Evolutionary conservation across 2,113 vertebrate genomes (phyloP).

Genomic region (Megalops atlanticus): DNA sequence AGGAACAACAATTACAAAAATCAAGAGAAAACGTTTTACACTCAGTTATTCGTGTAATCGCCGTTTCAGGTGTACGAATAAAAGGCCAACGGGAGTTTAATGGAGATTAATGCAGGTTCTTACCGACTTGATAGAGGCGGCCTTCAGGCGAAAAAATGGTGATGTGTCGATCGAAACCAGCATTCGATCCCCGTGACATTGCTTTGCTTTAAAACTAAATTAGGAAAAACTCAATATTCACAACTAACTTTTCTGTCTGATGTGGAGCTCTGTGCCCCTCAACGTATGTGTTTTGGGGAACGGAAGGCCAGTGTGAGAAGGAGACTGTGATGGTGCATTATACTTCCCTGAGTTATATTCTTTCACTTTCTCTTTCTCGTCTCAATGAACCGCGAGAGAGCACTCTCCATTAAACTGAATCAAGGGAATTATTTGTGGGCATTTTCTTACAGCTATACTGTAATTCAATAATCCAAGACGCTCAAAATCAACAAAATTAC

Average conservation of each 20-base stretch:
- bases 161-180: conserved; percentile 78
- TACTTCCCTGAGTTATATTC: conserved; percentile 27
- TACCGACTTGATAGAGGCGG: conserved; percentile 78
- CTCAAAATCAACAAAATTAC: no score
- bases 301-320: background rate
- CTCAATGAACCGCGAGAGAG: background rate
- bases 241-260: background rate
- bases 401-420: background rate
- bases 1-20: no score
- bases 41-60: background rate
- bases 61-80: background rate
- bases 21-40: background rate
- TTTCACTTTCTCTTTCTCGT: conserved; percentile 74
- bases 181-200: conserved; percentile 75
- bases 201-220: background rate
- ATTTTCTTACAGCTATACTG: no score
- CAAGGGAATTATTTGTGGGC: no score
- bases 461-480: no score
- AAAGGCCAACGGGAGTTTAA: background rate
- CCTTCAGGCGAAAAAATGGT: conserved; percentile 78
- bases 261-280: background rate
- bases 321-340: background rate
- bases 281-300: background rate
- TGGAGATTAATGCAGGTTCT: conserved; percentile 14
- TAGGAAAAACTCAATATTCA: background rate